Evolutionary conservation across 2,797 vertebrate genomes (phyloP).

Genomic region (Clarias pachynema): DNA sequence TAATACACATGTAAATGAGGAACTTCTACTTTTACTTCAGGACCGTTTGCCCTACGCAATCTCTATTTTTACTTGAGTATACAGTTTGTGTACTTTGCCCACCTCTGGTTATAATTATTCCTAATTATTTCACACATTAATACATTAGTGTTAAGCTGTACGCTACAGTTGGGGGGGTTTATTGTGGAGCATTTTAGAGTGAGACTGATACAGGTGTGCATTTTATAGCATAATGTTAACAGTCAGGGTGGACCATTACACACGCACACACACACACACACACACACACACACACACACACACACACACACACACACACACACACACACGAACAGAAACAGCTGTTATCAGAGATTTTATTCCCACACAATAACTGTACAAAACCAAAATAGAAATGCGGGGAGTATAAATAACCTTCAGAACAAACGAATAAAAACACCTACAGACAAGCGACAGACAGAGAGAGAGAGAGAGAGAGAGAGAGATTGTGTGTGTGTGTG

Average conservation of each 20-base stretch:
- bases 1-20: too few relatives aligned
- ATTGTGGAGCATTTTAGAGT: too few relatives aligned
- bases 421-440: slow-evolving; percentile 9
- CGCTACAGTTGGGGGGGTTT: too few relatives aligned
- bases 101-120: too few relatives aligned
- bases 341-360: slow-evolving; percentile 51
- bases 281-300: neutral
- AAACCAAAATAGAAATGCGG: slow-evolving; percentile 52
- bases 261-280: neutral
- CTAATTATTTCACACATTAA: too few relatives aligned
- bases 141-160: too few relatives aligned
- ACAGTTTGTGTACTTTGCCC: too few relatives aligned
- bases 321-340: neutral
- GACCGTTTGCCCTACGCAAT: too few relatives aligned
- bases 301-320: neutral
- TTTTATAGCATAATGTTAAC: neutral
- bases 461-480: neutral
- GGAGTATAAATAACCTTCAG: slow-evolving; percentile 58
- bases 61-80: too few relatives aligned
- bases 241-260: neutral
- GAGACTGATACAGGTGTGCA: too few relatives aligned
- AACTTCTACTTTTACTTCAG: too few relatives aligned
- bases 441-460: neutral
- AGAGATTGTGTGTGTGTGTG: too few relatives aligned
- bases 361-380: slow-evolving; percentile 64